Evolutionary conservation across 2,888 invertebrate species (phyloP), one percentile per base, ranked within the genome.

Genomic region (Syritta pipiens): DNA sequence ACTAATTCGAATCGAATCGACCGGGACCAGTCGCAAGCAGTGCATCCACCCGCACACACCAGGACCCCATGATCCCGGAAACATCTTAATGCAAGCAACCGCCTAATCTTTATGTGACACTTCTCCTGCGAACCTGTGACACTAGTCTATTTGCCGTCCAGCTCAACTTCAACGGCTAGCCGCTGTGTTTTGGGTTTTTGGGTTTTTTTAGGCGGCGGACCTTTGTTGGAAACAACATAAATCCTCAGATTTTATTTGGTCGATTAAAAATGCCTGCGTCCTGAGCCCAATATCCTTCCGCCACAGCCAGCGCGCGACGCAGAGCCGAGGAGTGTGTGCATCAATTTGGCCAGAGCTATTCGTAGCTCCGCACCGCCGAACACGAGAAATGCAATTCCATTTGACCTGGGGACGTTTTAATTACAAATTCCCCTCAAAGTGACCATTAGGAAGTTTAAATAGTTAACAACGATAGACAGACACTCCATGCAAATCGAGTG

Each of bases 371-470:
- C 60, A 74, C 62, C 68, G 74, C 74, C 67, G 74, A 74, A 68
- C 74, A 72, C 79, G 55, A 79, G 79, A 79, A 79, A 79, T 79
- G 79, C 79, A 79, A 79, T 79, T 81, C 65, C 71, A 76, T 68
- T 71, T 65, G 81, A 79, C 67, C 81, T 74, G 81, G 82, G 81
- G 81, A 82, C 82, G 76, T 81, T 82, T 82, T 82, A 82, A 82
- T 82, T 82, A 82, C 82, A 68, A 76, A 81, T 81, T 82, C 81
- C 75, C 81, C 82, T 82, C 82, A 82, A 81, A 81, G 82, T 75
- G 82, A 81, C 76, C 82, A 81, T 81, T 82, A 76, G 81, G 76
- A 81, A 76, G 81, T 82, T 76, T 79, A 74, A 79, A 79, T 79
- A 79, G 72, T 72, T 79, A 74, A 79, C 74, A 74, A 79, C 67